Evolutionary conservation across 2,888 invertebrate species (phyloP).

Genomic region (Acrobasis consociella): DNA sequence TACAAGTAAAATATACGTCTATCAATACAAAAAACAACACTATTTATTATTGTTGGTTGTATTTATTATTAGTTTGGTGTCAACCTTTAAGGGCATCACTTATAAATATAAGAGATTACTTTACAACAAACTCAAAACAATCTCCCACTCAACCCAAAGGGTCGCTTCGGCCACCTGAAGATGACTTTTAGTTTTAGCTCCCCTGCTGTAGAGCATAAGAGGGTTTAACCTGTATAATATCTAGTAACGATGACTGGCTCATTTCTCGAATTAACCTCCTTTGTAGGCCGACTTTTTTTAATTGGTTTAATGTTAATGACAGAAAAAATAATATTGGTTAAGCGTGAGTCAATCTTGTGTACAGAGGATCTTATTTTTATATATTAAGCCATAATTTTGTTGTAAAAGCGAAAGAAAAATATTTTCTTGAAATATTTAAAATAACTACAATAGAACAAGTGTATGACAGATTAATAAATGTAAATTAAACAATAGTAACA

Average conservation of each 20-base stretch:
- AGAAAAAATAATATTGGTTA: background rate
- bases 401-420: too few species aligned
- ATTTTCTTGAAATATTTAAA: too few species aligned
- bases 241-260: constrained; percentile 22
- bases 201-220: constrained; percentile 8
- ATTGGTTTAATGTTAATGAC: constrained; percentile 25
- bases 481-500: too few species aligned
- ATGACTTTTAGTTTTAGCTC: constrained; percentile 11
- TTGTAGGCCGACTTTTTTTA: constrained; percentile 20
- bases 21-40: too few species aligned
- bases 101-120: too few species aligned
- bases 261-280: constrained; percentile 24
- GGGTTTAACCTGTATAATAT: constrained; percentile 6
- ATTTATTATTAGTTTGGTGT: background rate
- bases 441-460: too few species aligned
- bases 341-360: background rate
- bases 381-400: background rate
- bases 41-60: too few species aligned
- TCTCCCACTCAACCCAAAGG: background rate
- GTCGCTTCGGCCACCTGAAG: background rate
- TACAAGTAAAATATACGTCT: too few species aligned
- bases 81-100: background rate
- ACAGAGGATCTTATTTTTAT: background rate
- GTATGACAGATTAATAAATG: too few species aligned
- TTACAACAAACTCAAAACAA: constrained; percentile 7